These are phyloP conservation scores for Danio rerio DNA, from an alignment of 2,113 vertebrate genomes.

Conservation along the genomic window GRCz12tu NC_133198.1:40667001-40667500, in stretches of 20 bases:
- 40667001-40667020: slow-evolving; percentile 84
- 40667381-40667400: slow-evolving; percentile 80
- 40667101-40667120: slow-evolving; percentile 81
- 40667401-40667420: slow-evolving; percentile 87
- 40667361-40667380: slow-evolving; percentile 94
- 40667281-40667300: background rate
- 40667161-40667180: background rate
- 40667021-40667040: slow-evolving; percentile 87
- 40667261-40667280: slow-evolving; percentile 81
- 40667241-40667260: slow-evolving; percentile 90
- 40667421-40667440: slow-evolving; percentile 87
- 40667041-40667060: slow-evolving; percentile 89
- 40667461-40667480: slow-evolving; percentile 85
- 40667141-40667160: background rate
- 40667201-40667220: slow-evolving; percentile 71
- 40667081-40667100: slow-evolving; percentile 78
- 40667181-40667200: background rate
- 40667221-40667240: slow-evolving; percentile 95
- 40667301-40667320: background rate
- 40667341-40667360: slow-evolving; percentile 88
- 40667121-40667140: slow-evolving; percentile 86
- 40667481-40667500: slow-evolving; percentile 90
- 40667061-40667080: slow-evolving; percentile 86
- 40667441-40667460: slow-evolving; percentile 90
- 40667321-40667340: background rate